Conservation (phyloP, 2,113 vertebrate species). For the crab-eating macaque (Macaca fascicularis) region T2T-MFA8v1.1 NC_088385.1:14557501-14558000, state of each 20-base stretch:
- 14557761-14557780: background rate
- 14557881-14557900: background rate
- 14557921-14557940: slow-evolving; percentile 6
- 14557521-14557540: slow-evolving; percentile 6
- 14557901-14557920: background rate
- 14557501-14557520: background rate
- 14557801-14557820: background rate
- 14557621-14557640: background rate
- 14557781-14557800: background rate
- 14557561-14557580: background rate
- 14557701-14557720: background rate
- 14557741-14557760: background rate
- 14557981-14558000: background rate
- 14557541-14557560: background rate
- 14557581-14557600: background rate
- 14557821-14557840: background rate
- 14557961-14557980: background rate
- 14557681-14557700: background rate
- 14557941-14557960: background rate
- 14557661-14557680: background rate
- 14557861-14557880: background rate
- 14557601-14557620: background rate
- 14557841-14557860: background rate
- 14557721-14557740: background rate
- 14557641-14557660: background rate